Conservation (phyloP, 2,888 invertebrate species). For the Rotaria macrura region DNA sequence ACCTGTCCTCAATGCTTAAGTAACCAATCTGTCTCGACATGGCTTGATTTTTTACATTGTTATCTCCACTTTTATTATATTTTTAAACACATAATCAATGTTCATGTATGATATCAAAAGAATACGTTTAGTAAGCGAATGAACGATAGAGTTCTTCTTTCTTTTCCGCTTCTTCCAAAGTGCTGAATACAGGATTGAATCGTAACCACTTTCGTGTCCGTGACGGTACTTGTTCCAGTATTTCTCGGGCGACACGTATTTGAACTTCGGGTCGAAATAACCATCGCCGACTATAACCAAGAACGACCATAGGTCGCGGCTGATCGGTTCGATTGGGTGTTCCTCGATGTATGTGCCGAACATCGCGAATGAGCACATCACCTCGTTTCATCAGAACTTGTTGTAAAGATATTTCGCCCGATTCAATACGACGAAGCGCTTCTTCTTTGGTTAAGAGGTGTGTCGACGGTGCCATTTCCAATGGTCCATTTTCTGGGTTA, state of each 20-base stretch:
- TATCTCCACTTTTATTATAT: too few relatives aligned
- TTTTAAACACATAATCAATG: too few relatives aligned
- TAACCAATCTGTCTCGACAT: too few relatives aligned
- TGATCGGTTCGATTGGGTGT: background rate
- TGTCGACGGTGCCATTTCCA: background rate
- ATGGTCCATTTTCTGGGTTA: background rate
- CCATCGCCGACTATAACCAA: slow-evolving; percentile 17
- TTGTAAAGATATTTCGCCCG: background rate
- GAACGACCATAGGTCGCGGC: slow-evolving; percentile 1
- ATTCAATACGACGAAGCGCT: background rate
- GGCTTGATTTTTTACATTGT: too few relatives aligned
- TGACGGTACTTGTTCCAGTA: background rate
- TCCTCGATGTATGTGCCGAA: slow-evolving; percentile 16
- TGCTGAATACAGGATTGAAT: background rate
- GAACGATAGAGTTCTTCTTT: background rate
- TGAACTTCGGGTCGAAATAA: slow-evolving; percentile 21
- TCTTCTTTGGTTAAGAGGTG: background rate
- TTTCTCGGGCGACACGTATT: background rate
- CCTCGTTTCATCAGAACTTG: slow-evolving; percentile 7
- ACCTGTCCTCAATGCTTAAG: too few relatives aligned
- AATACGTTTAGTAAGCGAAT: background rate
- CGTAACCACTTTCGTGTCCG: background rate
- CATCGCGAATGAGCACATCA: background rate
- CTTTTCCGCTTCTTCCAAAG: background rate
- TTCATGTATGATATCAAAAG: background rate